These are phyloP conservation scores for Trematomus loennbergii DNA, from an alignment of 2,113 vertebrate genomes.

Conservation along the genomic window DNA sequence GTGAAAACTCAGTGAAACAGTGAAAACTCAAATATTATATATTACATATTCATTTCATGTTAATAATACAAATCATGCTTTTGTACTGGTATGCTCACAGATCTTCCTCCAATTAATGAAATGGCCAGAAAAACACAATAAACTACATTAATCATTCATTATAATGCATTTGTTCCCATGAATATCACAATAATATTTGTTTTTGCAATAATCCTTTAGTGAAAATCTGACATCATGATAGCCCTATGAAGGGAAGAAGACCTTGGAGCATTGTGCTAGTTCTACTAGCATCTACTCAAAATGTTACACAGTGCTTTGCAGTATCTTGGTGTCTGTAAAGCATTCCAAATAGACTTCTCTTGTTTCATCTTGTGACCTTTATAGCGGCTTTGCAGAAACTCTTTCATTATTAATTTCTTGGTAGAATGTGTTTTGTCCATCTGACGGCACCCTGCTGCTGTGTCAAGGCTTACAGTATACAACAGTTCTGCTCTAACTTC, in stretches of 20 bases:
- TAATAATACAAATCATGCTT: too few relatives aligned
- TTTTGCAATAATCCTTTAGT: too few relatives aligned
- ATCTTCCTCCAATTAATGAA: too few relatives aligned
- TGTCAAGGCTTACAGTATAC: conserved; percentile 21
- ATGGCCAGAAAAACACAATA: too few relatives aligned
- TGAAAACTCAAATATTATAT: too few relatives aligned
- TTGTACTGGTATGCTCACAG: too few relatives aligned
- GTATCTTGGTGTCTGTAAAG: not conserved
- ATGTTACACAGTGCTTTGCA: not conserved
- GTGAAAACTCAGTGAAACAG: too few relatives aligned
- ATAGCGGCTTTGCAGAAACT: not conserved
- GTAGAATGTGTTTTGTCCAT: conserved; percentile 11
- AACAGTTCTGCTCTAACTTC: conserved; percentile 1
- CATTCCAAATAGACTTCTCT: not conserved
- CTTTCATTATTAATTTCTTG: not conserved
- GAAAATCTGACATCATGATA: too few relatives aligned
- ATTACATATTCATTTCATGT: too few relatives aligned
- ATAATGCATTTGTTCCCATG: too few relatives aligned
- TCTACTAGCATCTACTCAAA: conserved; percentile 15
- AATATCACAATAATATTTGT: too few relatives aligned
- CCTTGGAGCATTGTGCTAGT: not conserved
- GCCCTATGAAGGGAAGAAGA: not conserved
- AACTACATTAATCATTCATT: too few relatives aligned
- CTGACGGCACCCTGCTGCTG: not conserved
- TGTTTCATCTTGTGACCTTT: not conserved